Evolutionary conservation across 2,888 invertebrate species (phyloP).

Genomic region (Nowickia ferox): DNA sequence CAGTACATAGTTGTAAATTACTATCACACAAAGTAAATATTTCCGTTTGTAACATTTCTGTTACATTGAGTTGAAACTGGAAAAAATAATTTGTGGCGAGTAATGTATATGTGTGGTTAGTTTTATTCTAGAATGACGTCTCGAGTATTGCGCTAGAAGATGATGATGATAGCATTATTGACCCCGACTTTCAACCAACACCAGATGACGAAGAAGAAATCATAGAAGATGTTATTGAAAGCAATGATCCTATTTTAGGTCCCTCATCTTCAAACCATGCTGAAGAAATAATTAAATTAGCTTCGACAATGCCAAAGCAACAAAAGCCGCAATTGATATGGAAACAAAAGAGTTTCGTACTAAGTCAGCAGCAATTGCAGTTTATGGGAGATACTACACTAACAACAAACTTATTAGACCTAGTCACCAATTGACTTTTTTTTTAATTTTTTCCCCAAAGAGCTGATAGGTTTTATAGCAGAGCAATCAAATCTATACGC

Average conservation of each 20-base stretch:
- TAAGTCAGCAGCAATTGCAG: neutral
- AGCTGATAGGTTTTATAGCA: conserved; percentile 18
- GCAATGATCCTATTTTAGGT: conserved; percentile 2
- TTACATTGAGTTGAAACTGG: no score
- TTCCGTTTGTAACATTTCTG: neutral
- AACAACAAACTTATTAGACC: neutral
- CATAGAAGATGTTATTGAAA: no score
- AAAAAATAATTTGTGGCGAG: no score
- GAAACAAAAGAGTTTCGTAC: neutral
- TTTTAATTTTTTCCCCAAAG: conserved; percentile 25
- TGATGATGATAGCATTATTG: conserved; percentile 23
- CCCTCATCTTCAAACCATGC: conserved; percentile 13
- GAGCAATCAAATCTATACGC: no score
- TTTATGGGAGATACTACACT: neutral
- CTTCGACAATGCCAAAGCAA: conserved; percentile 7
- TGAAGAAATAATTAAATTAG: neutral
- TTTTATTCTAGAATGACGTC: no score
- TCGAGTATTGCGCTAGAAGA: neutral
- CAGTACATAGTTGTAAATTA: neutral
- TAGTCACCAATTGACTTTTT: neutral
- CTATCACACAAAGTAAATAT: conserved; percentile 3
- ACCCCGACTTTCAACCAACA: conserved; percentile 20
- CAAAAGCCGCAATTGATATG: neutral
- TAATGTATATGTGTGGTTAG: no score
- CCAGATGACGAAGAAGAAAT: conserved; percentile 15